A percentile compares a stretch with the other conserved stretches of the same genome.
phyloP scores from a whole-genome alignment of 2,113 vertebrate species.

The Grallaria varia region DNA sequence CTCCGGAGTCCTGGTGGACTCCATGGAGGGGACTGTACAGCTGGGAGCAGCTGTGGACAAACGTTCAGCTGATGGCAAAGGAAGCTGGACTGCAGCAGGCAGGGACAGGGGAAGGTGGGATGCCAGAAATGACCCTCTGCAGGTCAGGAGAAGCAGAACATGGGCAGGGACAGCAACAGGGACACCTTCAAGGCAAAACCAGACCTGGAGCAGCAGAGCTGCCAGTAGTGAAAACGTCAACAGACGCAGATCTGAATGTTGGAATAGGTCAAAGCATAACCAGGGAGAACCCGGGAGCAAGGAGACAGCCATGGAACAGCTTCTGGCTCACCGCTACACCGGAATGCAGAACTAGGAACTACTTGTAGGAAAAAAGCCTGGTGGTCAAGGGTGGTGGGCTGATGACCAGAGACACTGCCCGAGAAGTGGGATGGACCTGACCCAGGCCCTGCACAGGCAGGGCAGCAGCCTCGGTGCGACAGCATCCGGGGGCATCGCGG shows the following conservation, averaged over 20 bases:
- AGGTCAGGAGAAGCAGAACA: not conserved
- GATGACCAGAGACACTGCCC: not conserved
- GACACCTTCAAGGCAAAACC: not conserved
- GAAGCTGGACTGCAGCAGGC: not conserved
- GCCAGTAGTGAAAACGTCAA: not conserved
- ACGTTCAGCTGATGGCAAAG: fast-evolving
- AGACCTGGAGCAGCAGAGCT: not conserved
- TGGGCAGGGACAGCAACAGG: fast-evolving
- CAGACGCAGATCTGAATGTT: not conserved
- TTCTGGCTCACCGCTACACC: not conserved
- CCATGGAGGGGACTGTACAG: fast-evolving
- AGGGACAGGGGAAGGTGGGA: not conserved
- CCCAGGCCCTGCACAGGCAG: no score
- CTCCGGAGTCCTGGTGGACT: fast-evolving
- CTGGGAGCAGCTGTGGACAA: not conserved
- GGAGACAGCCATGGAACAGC: not conserved
- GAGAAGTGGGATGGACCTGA: no score
- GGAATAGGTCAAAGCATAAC: not conserved
- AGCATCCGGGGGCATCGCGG: no score
- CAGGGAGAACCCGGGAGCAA: not conserved
- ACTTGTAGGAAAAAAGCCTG: fast-evolving
- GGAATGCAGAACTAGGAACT: not conserved
- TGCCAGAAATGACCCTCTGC: not conserved
- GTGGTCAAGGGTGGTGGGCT: no score
- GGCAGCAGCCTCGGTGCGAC: no score